These are phyloP conservation scores for Vannuccia rotundouncinata DNA, from an alignment of 2,888 invertebrate genomes.

Conservation along the genomic window DNA sequence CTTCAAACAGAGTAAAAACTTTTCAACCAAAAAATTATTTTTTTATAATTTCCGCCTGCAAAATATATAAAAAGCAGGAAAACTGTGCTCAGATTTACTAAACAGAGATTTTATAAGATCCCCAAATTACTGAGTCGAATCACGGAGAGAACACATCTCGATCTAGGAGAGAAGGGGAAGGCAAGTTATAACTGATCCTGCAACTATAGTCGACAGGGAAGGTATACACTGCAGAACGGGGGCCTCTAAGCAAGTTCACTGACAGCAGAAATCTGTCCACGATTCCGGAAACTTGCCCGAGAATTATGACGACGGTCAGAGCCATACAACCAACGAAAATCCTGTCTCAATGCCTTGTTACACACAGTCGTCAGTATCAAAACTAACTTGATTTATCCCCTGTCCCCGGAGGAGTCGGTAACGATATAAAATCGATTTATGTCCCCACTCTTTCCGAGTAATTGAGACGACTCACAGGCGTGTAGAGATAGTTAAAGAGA, in stretches of 20 bases:
- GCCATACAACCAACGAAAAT: too few relatives aligned
- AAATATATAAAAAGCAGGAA: not conserved
- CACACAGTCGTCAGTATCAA: not conserved
- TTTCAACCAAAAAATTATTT: not conserved
- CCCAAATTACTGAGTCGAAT: too few relatives aligned
- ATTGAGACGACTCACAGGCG: slow-evolving; percentile 22
- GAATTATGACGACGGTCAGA: too few relatives aligned
- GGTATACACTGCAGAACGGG: too few relatives aligned
- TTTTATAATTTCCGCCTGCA: not conserved
- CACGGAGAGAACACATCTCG: not conserved
- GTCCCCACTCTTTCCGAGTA: slow-evolving; percentile 15
- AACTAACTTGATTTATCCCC: slow-evolving; percentile 7
- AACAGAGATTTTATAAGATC: not conserved
- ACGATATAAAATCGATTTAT: slow-evolving; percentile 16
- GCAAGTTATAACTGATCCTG: too few relatives aligned
- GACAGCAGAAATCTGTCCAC: not conserved
- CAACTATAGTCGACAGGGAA: too few relatives aligned
- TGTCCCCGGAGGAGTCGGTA: slow-evolving; percentile 3
- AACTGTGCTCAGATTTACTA: not conserved
- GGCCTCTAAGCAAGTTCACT: too few relatives aligned
- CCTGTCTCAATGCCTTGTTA: too few relatives aligned
- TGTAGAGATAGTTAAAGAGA: not conserved
- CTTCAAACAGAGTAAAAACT: not conserved
- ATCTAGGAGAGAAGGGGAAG: not conserved
- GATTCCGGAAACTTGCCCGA: not conserved